Evolutionary conservation across 2,797 vertebrate species (phyloP), one percentile per base, ranked within the genome.

Genomic region (Pachyuromys duprasi): DNA sequence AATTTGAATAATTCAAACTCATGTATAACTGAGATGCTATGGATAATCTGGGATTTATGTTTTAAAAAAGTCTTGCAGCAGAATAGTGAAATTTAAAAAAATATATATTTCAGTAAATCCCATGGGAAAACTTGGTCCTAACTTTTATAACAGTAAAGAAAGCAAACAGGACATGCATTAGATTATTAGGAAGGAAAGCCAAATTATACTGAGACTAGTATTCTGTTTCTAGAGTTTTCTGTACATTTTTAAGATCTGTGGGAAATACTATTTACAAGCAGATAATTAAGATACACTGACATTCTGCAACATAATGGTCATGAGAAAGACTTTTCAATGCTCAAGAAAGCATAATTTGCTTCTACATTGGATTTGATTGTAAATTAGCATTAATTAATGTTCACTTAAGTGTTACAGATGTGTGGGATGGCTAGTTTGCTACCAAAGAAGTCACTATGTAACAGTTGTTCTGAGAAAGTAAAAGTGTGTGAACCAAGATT

Each of bases 381-480:
- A 98, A 98, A 98, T 98, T 98, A 98, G 96, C 95, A 87, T 97
- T 98, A 98, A 98, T 98, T 98, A 98, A 98, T 97, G 96, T 97
- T 95, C 4, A 63, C 94, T 98, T 98, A 98, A 96, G 80, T 96
- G 93, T 95, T 98, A 95, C 93, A 97, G 96, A 97, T 97, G 84
- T 97, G 89, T 95, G 89, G 95, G 96, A 87, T 96, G 95, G 95
- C 95, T 96, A 98, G 95, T 94, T 96, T 96, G 94, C 97, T 97
- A 97, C 89, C 36, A 95, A 97, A 96, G 91, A 86, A 84, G 45
- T 98, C 97, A 95, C 95, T 87, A 81, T 97, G 96, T 95, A 97
- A 98, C 96, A 98, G 93, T 72, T 95, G 78, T 97, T 93, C 93
- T 97, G 97, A 98, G 95, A 96, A 96, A 95, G 94, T 97, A 93